These are phyloP conservation scores for Calyptomena viridis DNA, from an alignment of 2,113 vertebrate genomes.

Conservation along the genomic window DNA sequence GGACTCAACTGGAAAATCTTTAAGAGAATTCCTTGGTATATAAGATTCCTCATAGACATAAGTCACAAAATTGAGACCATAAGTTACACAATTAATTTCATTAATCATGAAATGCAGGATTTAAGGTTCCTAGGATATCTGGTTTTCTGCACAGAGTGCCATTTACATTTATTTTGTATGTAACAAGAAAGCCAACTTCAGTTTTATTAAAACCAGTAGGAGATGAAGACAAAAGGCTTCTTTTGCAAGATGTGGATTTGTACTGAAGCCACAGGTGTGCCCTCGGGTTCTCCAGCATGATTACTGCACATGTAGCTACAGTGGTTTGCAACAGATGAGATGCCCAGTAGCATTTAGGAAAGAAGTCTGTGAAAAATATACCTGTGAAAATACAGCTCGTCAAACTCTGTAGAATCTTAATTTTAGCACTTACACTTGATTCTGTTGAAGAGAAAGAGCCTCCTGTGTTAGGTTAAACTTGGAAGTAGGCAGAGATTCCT, in stretches of 20 bases:
- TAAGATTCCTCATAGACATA: not conserved
- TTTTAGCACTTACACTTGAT: not conserved
- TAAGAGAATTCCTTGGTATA: not conserved
- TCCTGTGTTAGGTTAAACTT: not conserved
- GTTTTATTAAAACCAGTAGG: not conserved
- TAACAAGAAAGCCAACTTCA: not conserved
- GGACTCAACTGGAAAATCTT: not conserved
- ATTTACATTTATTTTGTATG: not conserved
- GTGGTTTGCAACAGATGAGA: not conserved
- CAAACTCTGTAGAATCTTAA: not conserved
- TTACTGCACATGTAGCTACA: not conserved
- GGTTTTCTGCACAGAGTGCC: not conserved
- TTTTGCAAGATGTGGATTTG: not conserved
- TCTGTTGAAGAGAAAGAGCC: not conserved
- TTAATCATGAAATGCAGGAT: not conserved
- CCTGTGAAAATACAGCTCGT: not conserved
- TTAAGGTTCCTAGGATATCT: not conserved
- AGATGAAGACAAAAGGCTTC: not conserved
- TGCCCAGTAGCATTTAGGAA: not conserved
- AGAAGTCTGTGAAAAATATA: not conserved
- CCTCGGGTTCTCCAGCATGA: not conserved
- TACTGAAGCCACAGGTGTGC: not conserved
- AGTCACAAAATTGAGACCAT: not conserved
- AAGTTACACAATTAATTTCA: not conserved
- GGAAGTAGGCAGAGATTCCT: not conserved